Base-by-base conservation (phyloP, 2,113 vertebrate species). In the Vombatus ursinus region DNA sequence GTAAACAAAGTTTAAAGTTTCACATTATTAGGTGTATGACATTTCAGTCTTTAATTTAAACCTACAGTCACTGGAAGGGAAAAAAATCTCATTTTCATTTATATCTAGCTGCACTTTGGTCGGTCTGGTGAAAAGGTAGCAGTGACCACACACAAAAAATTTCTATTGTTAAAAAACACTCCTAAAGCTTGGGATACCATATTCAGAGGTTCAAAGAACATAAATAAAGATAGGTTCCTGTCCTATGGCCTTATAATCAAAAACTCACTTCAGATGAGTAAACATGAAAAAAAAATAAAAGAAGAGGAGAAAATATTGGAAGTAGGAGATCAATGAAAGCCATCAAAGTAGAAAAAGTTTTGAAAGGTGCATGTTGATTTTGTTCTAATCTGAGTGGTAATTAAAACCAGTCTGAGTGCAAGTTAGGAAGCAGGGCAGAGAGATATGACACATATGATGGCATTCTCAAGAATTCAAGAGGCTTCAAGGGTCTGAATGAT, bases 21-120 rank as follows among this genome's bases (percentile, higher is more conserved):
- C 10, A 77, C 12, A 37, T 95, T 94, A 94, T 57, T 48, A 90
- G 53, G 61, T 53, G 50, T 51, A 44, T 23, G 11, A 8, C 91
- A 26, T 3, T 47, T 91, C 19, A 52, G 1, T 14, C 2, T 57
- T 93, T 52, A 93, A 92, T 0, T 93, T 96, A 92, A 95, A 96
- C 92, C 25, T 19, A 68, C 0, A 37, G 11, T 37, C 4, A 37
- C 61, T 24, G 19, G 12, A 68, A 84, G 61, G 50, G 25, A 49
- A 37, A 96, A 37, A 96, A 94, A 93, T 91, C 54, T 93, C n/a
- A 77, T 47, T 52, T 47, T 92, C 8, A 96, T 53, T 0, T 3
- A 92, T 94, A 91, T 90, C 10, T 92, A 31, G 91, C 16, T 47
- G 25, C 77, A 11, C 90, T 68, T 90, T 50, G 1, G 11, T 50